Conservation (phyloP, 2,888 invertebrate species). For the Papilio elwesi region DNA sequence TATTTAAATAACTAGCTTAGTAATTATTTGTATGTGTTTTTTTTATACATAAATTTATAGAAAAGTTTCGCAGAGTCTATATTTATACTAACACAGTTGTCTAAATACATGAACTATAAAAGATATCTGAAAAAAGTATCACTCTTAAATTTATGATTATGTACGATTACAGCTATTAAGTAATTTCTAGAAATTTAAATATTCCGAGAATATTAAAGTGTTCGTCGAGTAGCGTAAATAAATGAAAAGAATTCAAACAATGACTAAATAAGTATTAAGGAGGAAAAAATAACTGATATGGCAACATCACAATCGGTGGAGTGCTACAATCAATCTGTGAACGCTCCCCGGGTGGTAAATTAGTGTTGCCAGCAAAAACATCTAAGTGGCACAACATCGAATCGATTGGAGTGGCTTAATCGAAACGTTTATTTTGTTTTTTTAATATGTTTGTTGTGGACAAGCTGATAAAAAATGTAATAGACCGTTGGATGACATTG, state of each 20-base stretch:
- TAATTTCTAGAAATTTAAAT: no score
- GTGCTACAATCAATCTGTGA: conserved; percentile 49
- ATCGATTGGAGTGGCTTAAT: conserved; percentile 34
- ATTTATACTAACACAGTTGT: no score
- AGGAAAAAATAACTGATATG: conserved; percentile 40
- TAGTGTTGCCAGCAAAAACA: conserved; percentile 57
- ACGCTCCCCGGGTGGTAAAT: conserved; percentile 56
- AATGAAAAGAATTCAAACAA: no score
- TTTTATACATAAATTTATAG: no score
- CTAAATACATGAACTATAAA: no score
- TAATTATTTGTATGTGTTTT: no score
- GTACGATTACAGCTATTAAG: no score
- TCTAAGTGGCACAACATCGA: conserved; percentile 33
- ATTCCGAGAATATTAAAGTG: no score
- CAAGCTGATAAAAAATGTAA: conserved; percentile 16
- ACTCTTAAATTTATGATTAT: no score
- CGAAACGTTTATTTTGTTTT: conserved; percentile 29
- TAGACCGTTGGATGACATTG: conserved; percentile 1
- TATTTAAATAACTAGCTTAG: no score
- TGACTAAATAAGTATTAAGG: conserved; percentile 27
- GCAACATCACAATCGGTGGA: conserved; percentile 43
- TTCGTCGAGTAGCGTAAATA: not conserved
- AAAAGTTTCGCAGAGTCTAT: no score
- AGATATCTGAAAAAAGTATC: no score
- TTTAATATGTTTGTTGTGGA: conserved; percentile 18